Evolutionary conservation across 2,888 invertebrate species (phyloP), one percentile per base, ranked within the genome.

Genomic region (Norana najaformis): DNA sequence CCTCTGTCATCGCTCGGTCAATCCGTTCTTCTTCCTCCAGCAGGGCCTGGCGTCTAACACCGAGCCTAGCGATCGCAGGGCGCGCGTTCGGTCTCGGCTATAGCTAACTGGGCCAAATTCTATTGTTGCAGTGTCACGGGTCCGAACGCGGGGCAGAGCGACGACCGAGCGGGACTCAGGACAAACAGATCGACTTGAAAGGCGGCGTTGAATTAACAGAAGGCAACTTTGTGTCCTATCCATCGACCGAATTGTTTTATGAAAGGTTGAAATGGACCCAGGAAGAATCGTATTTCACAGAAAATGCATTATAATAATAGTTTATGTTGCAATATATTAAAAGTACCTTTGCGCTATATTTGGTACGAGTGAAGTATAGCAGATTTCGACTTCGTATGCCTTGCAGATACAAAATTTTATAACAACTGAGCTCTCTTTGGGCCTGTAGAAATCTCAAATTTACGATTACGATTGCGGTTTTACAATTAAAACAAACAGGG

Each of bases 131-230:
- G n/a, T 30, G 69, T 69, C 11, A 2, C 69, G 69, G 69, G 69
- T 5, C 23, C 20, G 20, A 47, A 23, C 2, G 23, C 8, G 23
- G 23, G 23, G 4, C 23, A 11, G 23, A 23, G 11, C 23, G 23
- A 47, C n/a, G n/a, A 23, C 23, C 20, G 20, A 47, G 47, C 2
- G 23, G 23, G 23, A 47, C 47, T 23, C 23, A 11, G 23, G 11
- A 23, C 23, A 47, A 47, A 47, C 47, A 47, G 8, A 23, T 6
- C 23, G 47, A 47, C 30, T 11, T 69, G 69, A 69, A n/a, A 30
- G 69, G 69, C n/a, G 69, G 69, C 8, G 69, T 69, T 69, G 69
- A 69, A 69, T 69, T 69, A 69, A 69, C 69, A 69, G 69, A 69
- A 47, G 47, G 47, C 47, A 47, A 11, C 47, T 47, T 18, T 18